Conservation (phyloP, 1,140 invertebrate genomes). For the Anastrepha ludens region DNA sequence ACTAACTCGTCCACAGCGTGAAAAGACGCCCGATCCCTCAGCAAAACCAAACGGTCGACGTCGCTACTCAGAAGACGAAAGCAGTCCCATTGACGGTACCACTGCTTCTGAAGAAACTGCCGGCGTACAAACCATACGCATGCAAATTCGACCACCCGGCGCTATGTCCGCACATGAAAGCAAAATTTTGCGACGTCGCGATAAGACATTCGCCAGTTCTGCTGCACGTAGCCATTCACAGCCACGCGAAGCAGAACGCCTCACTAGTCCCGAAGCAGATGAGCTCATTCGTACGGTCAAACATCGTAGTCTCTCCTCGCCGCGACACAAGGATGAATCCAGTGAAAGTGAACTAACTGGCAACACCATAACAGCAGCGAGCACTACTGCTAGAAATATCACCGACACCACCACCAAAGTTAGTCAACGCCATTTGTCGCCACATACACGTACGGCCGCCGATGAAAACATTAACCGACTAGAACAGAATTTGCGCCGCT, state of each 20-base stretch:
- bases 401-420: neutral
- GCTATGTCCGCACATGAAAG: conserved; percentile 69
- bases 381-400: too few species aligned
- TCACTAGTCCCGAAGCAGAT: conserved; percentile 65
- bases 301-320: conserved; percentile 69
- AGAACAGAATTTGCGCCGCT: conserved; percentile 69
- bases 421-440: conserved; percentile 26
- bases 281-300: conserved; percentile 64
- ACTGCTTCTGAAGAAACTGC: conserved; percentile 54
- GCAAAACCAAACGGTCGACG: conserved; percentile 59
- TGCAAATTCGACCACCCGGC: conserved; percentile 70
- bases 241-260: conserved; percentile 71
- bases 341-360: conserved; percentile 64
- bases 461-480: conserved; percentile 64
- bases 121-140: conserved; percentile 63
- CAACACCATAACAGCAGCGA: neutral
- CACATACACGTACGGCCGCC: conserved; percentile 3
- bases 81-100: conserved; percentile 51
- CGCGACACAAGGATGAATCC: conserved; percentile 65
- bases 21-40: conserved; percentile 77
- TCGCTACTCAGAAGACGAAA: conserved; percentile 53
- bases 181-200: conserved; percentile 69
- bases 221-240: conserved; percentile 75
- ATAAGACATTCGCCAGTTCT: conserved; percentile 65
- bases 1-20: conserved; percentile 72